Conservation (phyloP, 30 jellyfish, hydroid and myxozoan species). For the Catostylus mosaicus region DNA sequence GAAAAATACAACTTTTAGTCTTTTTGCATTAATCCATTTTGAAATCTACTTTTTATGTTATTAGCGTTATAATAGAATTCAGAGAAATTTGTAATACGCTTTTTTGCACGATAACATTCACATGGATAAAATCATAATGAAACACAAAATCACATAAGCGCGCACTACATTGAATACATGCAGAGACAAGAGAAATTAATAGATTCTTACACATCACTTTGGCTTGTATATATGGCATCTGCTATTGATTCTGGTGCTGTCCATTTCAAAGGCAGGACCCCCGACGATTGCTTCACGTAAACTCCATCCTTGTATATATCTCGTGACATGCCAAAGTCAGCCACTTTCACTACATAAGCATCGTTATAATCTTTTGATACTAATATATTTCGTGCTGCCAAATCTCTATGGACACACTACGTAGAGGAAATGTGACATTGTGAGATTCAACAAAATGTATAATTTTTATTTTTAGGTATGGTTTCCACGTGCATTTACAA, state of each 20-base stretch:
- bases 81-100: too few species aligned
- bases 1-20: too few species aligned
- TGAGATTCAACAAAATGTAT: background rate
- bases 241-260: conserved; percentile 88
- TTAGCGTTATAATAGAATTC: too few species aligned
- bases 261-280: conserved; percentile 92
- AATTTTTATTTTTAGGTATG: background rate
- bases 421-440: background rate
- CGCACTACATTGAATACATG: too few species aligned
- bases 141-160: too few species aligned
- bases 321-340: conserved; percentile 94
- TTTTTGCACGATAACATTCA: too few species aligned
- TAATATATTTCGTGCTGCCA: conserved; percentile 90
- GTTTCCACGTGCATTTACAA: too few species aligned
- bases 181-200: background rate
- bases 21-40: too few species aligned
- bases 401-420: conserved; percentile 87
- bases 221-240: conserved; percentile 71
- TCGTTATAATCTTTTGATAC: conserved; percentile 52
- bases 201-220: conserved; percentile 88
- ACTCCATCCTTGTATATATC: conserved; percentile 73
- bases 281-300: conserved; percentile 71
- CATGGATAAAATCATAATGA: too few species aligned
- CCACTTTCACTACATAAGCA: conserved; percentile 62
- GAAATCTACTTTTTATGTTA: too few species aligned